phyloP scores from a whole-genome alignment of 2,888 invertebrate species.

The Euclidia mi region DNA sequence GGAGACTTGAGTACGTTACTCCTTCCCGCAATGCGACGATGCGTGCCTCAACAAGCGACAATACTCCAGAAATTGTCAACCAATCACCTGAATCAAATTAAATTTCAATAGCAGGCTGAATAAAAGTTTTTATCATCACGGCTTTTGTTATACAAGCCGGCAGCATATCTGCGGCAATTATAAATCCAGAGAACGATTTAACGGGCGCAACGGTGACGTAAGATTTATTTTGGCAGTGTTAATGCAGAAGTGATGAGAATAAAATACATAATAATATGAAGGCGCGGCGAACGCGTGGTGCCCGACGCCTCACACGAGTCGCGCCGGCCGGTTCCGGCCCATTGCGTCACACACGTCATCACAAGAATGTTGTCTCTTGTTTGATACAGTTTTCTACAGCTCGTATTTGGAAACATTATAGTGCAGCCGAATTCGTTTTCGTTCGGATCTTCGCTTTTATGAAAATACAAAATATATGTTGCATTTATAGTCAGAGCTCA shows the following conservation, averaged over 20 bases:
- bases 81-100: too few species aligned
- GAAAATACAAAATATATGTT: too few species aligned
- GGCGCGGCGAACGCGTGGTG: conserved; percentile 52
- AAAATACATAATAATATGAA: conserved; percentile 58
- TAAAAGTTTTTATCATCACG: conserved; percentile 5
- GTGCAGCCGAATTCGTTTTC: too few species aligned
- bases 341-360: conserved; percentile 56
- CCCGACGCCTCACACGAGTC: conserved; percentile 5
- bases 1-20: conserved; percentile 75
- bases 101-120: not conserved
- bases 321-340: conserved; percentile 60
- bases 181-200: conserved; percentile 36
- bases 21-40: conserved; percentile 87
- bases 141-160: conserved; percentile 25
- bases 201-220: conserved; percentile 62
- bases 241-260: conserved; percentile 61
- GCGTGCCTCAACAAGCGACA: conserved; percentile 46
- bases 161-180: conserved; percentile 25
- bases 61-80: not conserved
- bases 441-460: too few species aligned
- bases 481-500: too few species aligned
- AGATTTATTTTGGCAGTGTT: conserved; percentile 68
- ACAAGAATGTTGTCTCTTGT: conserved; percentile 31
- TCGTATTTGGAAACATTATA: not conserved
- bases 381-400: not conserved